A percentile compares a stretch with the other conserved stretches of the same genome.
Conservation (phyloP, 2,888 invertebrate genomes). For the Lasioglossum oenotherae region DNA sequence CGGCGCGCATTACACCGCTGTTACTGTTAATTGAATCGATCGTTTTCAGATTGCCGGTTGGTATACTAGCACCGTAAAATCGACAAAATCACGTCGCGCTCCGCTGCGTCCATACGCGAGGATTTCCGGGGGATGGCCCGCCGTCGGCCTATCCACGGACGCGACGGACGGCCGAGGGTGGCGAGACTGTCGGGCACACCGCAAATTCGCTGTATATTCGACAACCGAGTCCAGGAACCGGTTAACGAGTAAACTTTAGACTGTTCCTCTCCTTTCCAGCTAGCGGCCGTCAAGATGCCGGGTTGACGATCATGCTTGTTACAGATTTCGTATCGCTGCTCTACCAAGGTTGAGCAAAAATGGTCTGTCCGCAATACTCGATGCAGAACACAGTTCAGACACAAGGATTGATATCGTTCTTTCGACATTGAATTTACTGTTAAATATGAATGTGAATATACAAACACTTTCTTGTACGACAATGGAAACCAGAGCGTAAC, state of each 20-base stretch:
- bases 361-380: background rate
- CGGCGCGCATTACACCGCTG: conserved; percentile 74
- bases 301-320: background rate
- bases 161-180: background rate
- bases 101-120: conserved; percentile 41
- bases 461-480: background rate
- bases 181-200: conserved; percentile 17
- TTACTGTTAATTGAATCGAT: conserved; percentile 82
- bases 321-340: background rate
- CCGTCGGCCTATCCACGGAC: background rate
- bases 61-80: conserved; percentile 56
- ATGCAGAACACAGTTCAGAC: background rate
- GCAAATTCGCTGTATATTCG: conserved; percentile 35
- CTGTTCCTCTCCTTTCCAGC: background rate
- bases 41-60: conserved; percentile 72
- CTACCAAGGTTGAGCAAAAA: background rate
- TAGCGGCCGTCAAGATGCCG: background rate
- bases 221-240: conserved; percentile 16
- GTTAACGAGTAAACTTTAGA: conserved; percentile 35
- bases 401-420: background rate
- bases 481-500: background rate
- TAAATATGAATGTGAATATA: background rate
- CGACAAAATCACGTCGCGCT: conserved; percentile 49
- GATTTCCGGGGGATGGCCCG: background rate
- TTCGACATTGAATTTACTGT: background rate